phyloP scores from a whole-genome alignment of 2,113 vertebrate species.

The Paramormyrops kingsleyae region DNA sequence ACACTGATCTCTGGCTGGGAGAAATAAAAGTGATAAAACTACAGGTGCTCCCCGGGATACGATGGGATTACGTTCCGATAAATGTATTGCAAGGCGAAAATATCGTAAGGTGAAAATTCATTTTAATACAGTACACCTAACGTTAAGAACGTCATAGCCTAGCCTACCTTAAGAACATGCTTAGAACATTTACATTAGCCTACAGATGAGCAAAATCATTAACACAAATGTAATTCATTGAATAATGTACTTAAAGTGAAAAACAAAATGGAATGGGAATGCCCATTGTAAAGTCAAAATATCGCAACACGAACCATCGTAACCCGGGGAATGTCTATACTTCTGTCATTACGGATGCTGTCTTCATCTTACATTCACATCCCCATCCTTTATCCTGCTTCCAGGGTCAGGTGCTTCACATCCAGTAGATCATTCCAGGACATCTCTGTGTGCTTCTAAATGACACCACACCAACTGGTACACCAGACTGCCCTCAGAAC shows the following conservation, averaged over 20 bases:
- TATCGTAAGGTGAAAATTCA: too few relatives aligned
- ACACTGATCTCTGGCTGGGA: not conserved
- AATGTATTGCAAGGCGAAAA: too few relatives aligned
- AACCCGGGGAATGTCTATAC: not conserved
- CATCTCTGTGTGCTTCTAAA: not conserved
- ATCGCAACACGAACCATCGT: not conserved
- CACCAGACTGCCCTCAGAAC: not conserved
- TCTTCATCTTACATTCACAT: not conserved
- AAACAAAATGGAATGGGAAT: not conserved
- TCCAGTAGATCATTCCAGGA: not conserved
- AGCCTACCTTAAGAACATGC: not conserved
- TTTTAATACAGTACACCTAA: too few relatives aligned
- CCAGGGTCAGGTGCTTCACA: not conserved
- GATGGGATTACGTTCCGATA: too few relatives aligned
- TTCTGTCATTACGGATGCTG: not conserved
- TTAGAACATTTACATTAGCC: not conserved
- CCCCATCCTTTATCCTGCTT: not conserved
- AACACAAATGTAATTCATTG: not conserved
- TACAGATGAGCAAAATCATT: not conserved
- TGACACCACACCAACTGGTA: not conserved
- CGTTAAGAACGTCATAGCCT: too few relatives aligned
- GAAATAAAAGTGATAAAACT: not conserved
- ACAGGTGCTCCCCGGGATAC: not conserved
- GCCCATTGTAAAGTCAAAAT: not conserved
- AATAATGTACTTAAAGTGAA: not conserved